These are phyloP conservation scores for Myanophis thanlyinensis DNA, from an alignment of 2,113 vertebrate genomes.

Conservation along the genomic window DNA sequence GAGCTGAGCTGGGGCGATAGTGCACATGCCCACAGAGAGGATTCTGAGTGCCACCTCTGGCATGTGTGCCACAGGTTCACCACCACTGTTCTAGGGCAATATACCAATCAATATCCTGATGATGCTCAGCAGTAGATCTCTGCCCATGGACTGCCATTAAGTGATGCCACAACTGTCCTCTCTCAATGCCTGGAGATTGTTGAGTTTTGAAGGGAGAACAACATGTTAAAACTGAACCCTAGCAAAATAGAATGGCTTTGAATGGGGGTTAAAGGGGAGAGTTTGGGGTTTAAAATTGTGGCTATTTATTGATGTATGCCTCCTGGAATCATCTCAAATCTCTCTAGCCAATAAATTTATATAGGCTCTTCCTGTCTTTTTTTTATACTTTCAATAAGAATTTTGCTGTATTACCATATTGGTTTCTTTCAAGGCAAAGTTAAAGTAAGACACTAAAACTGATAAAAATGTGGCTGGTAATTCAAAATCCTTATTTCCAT, in stretches of 20 bases:
- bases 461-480: slow-evolving; percentile 47
- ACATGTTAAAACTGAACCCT: background rate
- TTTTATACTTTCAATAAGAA: background rate
- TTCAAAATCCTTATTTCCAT: slow-evolving; percentile 44
- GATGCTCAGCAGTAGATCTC: background rate
- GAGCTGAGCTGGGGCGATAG: too few species aligned
- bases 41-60: too few species aligned
- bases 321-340: background rate
- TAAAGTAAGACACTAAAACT: slow-evolving; percentile 25
- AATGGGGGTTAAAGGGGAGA: background rate
- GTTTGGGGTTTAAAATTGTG: background rate
- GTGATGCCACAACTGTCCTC: background rate
- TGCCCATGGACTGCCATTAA: background rate
- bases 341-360: background rate
- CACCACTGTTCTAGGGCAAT: background rate
- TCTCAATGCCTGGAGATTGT: background rate
- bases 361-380: background rate
- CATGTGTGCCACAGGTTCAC: too few species aligned
- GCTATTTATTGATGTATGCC: background rate
- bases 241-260: background rate
- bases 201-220: background rate
- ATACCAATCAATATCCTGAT: background rate
- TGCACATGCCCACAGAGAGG: too few species aligned
- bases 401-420: slow-evolving; percentile 1
- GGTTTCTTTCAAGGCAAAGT: slow-evolving; percentile 23